Percentiles rank a stretch among this genome's conserved stretches.
Conservation (phyloP, 53 echinoderm and acorn worm species). For the Holothuria scabra region DNA sequence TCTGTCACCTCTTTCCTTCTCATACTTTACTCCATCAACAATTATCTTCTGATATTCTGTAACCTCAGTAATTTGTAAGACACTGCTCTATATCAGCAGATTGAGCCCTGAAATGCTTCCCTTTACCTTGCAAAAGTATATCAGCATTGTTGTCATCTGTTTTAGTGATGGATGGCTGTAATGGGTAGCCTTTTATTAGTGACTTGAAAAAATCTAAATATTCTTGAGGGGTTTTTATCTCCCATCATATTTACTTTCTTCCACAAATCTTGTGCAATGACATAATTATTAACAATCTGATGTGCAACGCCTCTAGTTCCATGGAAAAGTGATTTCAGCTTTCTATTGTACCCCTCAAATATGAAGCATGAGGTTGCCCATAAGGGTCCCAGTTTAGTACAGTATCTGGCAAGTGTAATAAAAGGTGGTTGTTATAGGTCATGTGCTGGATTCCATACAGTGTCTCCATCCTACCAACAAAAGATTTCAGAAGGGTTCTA, state of each 20-base stretch:
- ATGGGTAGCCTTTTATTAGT: not conserved
- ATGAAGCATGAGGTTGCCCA: constrained; percentile 11
- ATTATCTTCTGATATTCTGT: too few relatives aligned
- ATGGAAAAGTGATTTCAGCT: constrained; percentile 11
- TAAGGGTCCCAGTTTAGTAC: constrained; percentile 26
- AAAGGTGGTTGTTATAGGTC: constrained; percentile 22
- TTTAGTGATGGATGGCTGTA: too few relatives aligned
- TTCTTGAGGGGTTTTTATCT: not conserved
- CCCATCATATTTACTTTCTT: constrained; percentile 10
- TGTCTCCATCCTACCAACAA: not conserved
- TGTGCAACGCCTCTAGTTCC: constrained; percentile 23
- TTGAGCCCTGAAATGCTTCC: too few relatives aligned
- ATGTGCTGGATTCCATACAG: constrained; percentile 15
- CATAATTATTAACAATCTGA: constrained; percentile 32
- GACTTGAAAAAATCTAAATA: not conserved
- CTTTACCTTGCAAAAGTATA: too few relatives aligned
- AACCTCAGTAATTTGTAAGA: too few relatives aligned
- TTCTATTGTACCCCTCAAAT: constrained; percentile 17
- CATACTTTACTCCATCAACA: too few relatives aligned
- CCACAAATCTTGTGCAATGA: constrained; percentile 27
- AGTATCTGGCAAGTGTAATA: too few relatives aligned
- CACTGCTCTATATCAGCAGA: too few relatives aligned
- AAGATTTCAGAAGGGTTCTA: constrained; percentile 7
- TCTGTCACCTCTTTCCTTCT: too few relatives aligned
- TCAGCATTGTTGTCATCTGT: too few relatives aligned